Evolutionary conservation across 2,797 vertebrate genomes (phyloP), one percentile per base, ranked within the genome.

Genomic region (Sebastes iracundus): DNA sequence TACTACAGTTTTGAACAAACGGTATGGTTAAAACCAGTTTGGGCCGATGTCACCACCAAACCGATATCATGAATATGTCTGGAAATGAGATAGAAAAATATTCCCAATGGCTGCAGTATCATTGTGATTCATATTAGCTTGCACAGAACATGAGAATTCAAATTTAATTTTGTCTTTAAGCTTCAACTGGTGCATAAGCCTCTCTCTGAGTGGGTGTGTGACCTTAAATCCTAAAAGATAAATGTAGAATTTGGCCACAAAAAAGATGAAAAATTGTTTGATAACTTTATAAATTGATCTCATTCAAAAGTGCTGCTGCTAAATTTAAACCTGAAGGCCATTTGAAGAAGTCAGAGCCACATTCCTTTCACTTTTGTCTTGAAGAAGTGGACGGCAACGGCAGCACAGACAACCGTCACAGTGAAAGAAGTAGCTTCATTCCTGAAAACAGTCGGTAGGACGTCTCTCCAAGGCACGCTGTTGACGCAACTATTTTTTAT

Each of bases 321-420:
- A 77, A 71, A 71, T 25, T 55, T 66, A 74, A 83, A 82, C 32
- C 22, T 79, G 53, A 81, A 86, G 79, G 91, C 75, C 32, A 18
- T 53, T 52, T 53, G 53, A 73, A 58, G 63, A 83, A 27, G 63
- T 55, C n/a, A 38, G 25, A 77, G 58, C 59, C 9, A 28, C 56
- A 23, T 75, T 84, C 62, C 79, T 32, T 79, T 84, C 28, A 77
- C 30, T 2, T 65, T 80, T 78, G 49, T 55, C 63, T 89, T 82
- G 60, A 89, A 87, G 60, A 59, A 63, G 18, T 61, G 5, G 16
- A 53, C 28, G 38, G 77, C 67, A 88, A 80, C 53, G 78, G 23
- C 14, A 30, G 58, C 58, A 42, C 2, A 5, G 9, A 7, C 2
- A 2, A 20, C 18, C 60, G 42, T 28, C 6, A 14, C 8, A 4